These are phyloP conservation scores for Threskiornis aethiopicus DNA, from an alignment of 2,797 vertebrate genomes.

Conservation along the genomic window DNA sequence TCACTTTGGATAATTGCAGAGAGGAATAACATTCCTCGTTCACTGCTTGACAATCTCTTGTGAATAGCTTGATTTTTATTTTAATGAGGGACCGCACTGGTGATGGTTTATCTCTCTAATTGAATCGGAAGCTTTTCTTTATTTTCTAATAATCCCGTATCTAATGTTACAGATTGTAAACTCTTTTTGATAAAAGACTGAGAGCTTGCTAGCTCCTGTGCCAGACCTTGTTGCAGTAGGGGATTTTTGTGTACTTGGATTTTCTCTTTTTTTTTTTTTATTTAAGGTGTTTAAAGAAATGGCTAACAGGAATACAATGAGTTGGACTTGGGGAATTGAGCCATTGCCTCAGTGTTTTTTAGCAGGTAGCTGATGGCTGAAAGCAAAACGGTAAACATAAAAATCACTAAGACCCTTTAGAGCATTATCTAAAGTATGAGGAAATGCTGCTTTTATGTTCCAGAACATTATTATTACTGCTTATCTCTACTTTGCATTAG, in stretches of 20 bases:
- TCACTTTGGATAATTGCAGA: background rate
- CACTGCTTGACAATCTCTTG: background rate
- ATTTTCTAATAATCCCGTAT: constrained; percentile 14
- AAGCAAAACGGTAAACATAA: background rate
- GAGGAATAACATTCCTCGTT: background rate
- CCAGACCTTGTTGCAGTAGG: background rate
- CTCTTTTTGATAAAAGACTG: background rate
- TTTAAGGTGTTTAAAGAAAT: background rate
- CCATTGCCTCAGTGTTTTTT: background rate
- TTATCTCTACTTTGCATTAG: constrained; percentile 3
- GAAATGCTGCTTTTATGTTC: background rate
- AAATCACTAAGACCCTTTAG: background rate
- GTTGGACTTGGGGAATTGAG: background rate
- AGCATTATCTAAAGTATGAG: background rate
- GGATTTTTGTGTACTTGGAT: background rate
- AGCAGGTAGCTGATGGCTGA: background rate
- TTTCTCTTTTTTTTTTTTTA: background rate
- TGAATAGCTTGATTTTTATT: constrained; percentile 31
- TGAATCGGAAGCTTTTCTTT: constrained; percentile 29
- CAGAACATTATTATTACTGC: background rate
- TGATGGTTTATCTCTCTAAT: constrained; percentile 11
- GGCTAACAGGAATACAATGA: background rate
- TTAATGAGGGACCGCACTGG: background rate
- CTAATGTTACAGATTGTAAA: background rate
- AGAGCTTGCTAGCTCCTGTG: background rate